Evolutionary conservation across 92 coral and sea anemone species (phyloP), one percentile per base, ranked within the genome.

Genomic region (Epizoanthus ramosus): DNA sequence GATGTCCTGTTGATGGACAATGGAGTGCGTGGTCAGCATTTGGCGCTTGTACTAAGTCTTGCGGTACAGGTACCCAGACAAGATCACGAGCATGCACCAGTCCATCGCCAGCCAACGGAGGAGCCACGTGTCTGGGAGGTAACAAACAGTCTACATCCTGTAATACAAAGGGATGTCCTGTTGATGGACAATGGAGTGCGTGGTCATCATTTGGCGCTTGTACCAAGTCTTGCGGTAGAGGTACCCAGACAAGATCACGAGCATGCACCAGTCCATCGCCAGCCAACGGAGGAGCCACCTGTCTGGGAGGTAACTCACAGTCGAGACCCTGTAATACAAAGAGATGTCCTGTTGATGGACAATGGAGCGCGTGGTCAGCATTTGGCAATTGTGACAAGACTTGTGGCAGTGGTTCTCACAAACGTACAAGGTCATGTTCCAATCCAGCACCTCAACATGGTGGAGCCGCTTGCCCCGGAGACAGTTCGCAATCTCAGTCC

Each of bases 171-270:
- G 24, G 5, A 19, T 59, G 66, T 37, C 81, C 69, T 59, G 57
- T 71, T 8, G 23, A 71, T 45, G 75, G 75, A 1, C 16, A 57
- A 43, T 71, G 75, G 75, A 39, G 57, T 14, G n/a, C 5, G 1
- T 88, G 91, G 89, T 84, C 82, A 6, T 8, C 12, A 3, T 89
- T 85, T 85, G 75, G 72, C 7, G 80, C 74, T 56, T 86, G 90
- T 56, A 75, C 80, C 22, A 54, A 24, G 14, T 56, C 87, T 0
- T 85, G 92, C 35, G 89, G 86, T 24, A 64, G 76, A 23, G 92
- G 92, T 7, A 31, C 47, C 57, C 45, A 71, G 75, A 19, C 22
- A 7, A 50, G 54, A 12, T 50, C 54, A 43, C 45, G 75, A 43
- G n/a, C 75, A 18, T 71, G 75, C 57, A 71, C 12, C 75, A 71